Evolutionary conservation across 2,888 invertebrate species (phyloP).

Genomic region (Meteorus colon): DNA sequence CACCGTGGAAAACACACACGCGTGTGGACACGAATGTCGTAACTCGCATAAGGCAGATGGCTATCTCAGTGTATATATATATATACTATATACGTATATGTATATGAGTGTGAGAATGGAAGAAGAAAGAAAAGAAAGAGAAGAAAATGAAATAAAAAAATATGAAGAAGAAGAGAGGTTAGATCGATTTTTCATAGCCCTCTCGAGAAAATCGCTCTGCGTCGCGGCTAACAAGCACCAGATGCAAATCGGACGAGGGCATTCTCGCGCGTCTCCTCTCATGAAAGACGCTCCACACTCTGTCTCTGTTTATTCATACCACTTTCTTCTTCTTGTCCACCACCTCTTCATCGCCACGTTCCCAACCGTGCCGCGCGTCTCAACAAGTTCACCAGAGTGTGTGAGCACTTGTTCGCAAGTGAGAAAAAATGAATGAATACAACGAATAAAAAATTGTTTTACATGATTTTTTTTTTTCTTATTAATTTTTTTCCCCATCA

Average conservation of each 20-base stretch:
- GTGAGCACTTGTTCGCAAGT: neutral
- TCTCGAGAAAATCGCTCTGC: constrained; percentile 48
- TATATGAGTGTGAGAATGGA: constrained; percentile 22
- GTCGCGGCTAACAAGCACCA: constrained; percentile 65
- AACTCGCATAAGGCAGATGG: constrained; percentile 64
- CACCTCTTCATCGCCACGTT: neutral
- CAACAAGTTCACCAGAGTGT: neutral
- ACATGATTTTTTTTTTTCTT: neutral
- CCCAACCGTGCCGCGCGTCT: neutral
- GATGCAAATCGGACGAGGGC: constrained; percentile 64
- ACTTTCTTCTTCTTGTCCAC: constrained; percentile 12
- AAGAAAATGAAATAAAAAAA: constrained; percentile 25
- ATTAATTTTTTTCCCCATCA: neutral
- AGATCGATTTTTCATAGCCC: constrained; percentile 68
- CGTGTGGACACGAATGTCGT: constrained; percentile 55
- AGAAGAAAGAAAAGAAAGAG: constrained; percentile 12
- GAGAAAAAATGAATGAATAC: neutral
- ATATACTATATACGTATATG: constrained; percentile 29
- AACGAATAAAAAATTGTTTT: neutral
- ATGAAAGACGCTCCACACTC: neutral
- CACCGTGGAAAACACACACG: constrained; percentile 17
- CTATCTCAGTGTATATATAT: constrained; percentile 51
- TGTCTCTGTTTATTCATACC: constrained; percentile 19
- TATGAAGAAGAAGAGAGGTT: constrained; percentile 54
- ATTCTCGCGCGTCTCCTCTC: constrained; percentile 47